Conservation (phyloP, 2,797 vertebrate species). For the Aeoliscus strigatus region DNA sequence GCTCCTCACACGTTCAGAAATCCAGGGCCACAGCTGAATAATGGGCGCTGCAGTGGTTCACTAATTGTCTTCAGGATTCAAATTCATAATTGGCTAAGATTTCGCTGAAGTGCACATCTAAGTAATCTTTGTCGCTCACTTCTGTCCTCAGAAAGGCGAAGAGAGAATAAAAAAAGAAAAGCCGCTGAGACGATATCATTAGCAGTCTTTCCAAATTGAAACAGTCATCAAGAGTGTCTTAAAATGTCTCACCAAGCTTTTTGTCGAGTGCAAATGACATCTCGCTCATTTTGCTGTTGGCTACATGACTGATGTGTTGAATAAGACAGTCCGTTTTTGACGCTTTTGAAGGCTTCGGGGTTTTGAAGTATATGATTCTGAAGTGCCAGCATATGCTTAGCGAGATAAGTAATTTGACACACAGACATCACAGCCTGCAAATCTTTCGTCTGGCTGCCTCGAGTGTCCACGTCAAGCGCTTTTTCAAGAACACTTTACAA, state of each 20-base stretch:
- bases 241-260: slow-evolving; percentile 67
- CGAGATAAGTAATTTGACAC: slow-evolving; percentile 80
- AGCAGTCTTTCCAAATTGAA: slow-evolving; percentile 75
- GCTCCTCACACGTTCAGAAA: slow-evolving; percentile 33
- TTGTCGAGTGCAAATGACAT: slow-evolving; percentile 75
- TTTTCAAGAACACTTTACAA: slow-evolving; percentile 74
- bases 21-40: slow-evolving; percentile 44
- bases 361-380: slow-evolving; percentile 78
- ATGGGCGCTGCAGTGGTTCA: too few relatives aligned
- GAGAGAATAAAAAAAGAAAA: too few relatives aligned
- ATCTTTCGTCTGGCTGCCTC: slow-evolving; percentile 70
- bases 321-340: slow-evolving; percentile 62
- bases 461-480: slow-evolving; percentile 58
- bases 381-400: slow-evolving; percentile 77
- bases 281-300: slow-evolving; percentile 73
- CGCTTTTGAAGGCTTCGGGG: slow-evolving; percentile 62
- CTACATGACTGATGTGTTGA: slow-evolving; percentile 75
- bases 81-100: slow-evolving; percentile 60
- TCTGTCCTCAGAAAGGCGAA: slow-evolving; percentile 33
- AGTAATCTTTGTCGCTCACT: slow-evolving; percentile 47
- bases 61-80: slow-evolving; percentile 59
- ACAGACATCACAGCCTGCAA: slow-evolving; percentile 75
- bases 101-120: slow-evolving; percentile 55
- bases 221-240: slow-evolving; percentile 68
- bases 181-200: slow-evolving; percentile 65